Conservation (phyloP, 2,797 vertebrate species). For the Rhinella marina region DNA sequence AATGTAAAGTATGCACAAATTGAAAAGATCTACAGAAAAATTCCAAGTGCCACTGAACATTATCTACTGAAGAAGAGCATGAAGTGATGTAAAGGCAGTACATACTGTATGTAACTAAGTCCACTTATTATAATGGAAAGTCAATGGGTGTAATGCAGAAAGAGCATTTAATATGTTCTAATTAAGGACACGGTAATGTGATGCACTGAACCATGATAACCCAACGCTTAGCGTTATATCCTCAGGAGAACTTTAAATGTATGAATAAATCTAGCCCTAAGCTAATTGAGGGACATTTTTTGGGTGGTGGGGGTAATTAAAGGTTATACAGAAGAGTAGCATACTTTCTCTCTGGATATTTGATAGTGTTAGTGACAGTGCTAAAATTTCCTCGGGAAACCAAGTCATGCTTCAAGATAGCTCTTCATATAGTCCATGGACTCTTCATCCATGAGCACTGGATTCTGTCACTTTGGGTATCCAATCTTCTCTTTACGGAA, state of each 20-base stretch:
- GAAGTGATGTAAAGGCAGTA: neutral
- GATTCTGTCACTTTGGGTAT: constrained; percentile 69
- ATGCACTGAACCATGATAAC: constrained; percentile 71
- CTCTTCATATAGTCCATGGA: constrained; percentile 30
- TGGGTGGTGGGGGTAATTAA: constrained; percentile 72
- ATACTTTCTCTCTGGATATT: constrained; percentile 65
- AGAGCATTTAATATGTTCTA: constrained; percentile 74
- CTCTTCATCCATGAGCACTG: constrained; percentile 46
- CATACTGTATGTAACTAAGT: neutral
- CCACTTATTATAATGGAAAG: constrained; percentile 7
- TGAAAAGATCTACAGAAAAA: neutral
- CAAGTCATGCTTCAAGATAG: constrained; percentile 58
- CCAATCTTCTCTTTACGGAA: constrained; percentile 63
- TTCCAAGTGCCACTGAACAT: neutral
- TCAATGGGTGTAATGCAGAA: constrained; percentile 60
- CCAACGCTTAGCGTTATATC: constrained; percentile 71
- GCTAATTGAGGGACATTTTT: constrained; percentile 72
- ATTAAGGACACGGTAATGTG: constrained; percentile 73
- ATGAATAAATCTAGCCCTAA: constrained; percentile 69
- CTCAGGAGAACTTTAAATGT: constrained; percentile 73
- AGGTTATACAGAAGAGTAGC: constrained; percentile 69
- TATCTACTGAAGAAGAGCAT: neutral
- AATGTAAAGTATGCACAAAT: neutral
- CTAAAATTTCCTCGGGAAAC: constrained; percentile 69
- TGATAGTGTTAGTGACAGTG: constrained; percentile 64